phyloP scores from a whole-genome alignment of 2,888 invertebrate species.

The Julus scanicus region DNA sequence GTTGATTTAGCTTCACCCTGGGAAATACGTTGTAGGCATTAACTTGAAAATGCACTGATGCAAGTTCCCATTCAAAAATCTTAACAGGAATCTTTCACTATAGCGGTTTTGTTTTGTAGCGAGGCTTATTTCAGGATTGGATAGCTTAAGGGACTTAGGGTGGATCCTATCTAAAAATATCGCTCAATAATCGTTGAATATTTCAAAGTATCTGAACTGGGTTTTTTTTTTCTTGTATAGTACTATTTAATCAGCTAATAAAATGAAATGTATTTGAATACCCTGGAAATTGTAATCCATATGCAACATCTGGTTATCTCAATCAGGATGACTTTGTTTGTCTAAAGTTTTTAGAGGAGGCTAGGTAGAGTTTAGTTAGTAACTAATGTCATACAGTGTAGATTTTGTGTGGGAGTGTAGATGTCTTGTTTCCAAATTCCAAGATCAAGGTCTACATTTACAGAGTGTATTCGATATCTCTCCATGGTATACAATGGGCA shows the following conservation, averaged over 20 bases:
- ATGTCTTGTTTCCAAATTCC: background rate
- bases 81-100: slow-evolving; percentile 34
- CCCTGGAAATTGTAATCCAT: no score
- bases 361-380: no score
- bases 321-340: no score
- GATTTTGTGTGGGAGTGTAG: no score
- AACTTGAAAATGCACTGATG: slow-evolving; percentile 47
- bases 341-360: no score
- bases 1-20: slow-evolving; percentile 40
- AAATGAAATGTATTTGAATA: no score
- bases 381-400: no score
- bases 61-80: slow-evolving; percentile 45
- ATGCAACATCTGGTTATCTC: no score
- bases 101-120: background rate
- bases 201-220: background rate
- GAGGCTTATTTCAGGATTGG: slow-evolving; percentile 40
- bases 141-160: background rate
- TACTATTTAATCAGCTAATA: no score
- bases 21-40: slow-evolving; percentile 41
- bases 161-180: background rate
- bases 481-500: background rate
- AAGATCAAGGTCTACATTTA: background rate
- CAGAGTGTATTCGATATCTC: background rate
- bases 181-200: background rate
- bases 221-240: background rate